Evolutionary conservation across 2,888 invertebrate species (phyloP).

Genomic region (Apotomis capreana): DNA sequence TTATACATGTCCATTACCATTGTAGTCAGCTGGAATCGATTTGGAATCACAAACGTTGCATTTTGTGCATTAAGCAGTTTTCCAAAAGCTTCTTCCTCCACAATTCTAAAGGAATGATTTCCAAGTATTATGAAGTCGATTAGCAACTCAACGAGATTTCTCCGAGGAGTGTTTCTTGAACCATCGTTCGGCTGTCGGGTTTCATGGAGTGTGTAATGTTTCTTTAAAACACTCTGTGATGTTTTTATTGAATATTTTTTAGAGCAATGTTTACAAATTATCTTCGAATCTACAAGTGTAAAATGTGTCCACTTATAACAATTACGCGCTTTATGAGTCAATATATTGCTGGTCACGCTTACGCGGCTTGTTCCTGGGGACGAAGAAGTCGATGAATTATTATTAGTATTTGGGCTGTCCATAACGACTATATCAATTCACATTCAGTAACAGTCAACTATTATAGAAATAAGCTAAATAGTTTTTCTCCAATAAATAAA

Average conservation of each 20-base stretch:
- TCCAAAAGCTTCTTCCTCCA: constrained; percentile 38
- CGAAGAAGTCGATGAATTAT: background rate
- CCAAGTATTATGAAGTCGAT: constrained; percentile 26
- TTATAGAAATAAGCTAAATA: too few species aligned
- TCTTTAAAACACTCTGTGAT: constrained; percentile 1
- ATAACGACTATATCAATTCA: constrained; percentile 5
- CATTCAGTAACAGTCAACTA: background rate
- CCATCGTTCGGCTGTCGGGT: background rate
- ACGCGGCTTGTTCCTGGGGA: background rate
- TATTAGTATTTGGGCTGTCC: constrained; percentile 1
- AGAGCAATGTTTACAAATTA: constrained; percentile 2
- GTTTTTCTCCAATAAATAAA: too few species aligned
- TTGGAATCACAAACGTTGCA: constrained; percentile 35
- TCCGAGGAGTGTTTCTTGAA: background rate
- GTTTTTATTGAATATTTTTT: constrained; percentile 1
- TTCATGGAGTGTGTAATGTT: constrained; percentile 1
- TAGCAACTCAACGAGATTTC: background rate
- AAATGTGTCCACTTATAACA: constrained; percentile 1
- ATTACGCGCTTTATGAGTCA: background rate
- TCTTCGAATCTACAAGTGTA: constrained; percentile 3
- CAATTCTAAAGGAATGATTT: constrained; percentile 38
- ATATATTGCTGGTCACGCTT: constrained; percentile 3
- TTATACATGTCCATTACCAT: constrained; percentile 35
- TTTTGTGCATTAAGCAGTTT: constrained; percentile 27
- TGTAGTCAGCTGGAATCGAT: constrained; percentile 24